These are phyloP conservation scores for Cryptoblepharus egeriae DNA, from an alignment of 2,797 vertebrate genomes.

Conservation along the genomic window DNA sequence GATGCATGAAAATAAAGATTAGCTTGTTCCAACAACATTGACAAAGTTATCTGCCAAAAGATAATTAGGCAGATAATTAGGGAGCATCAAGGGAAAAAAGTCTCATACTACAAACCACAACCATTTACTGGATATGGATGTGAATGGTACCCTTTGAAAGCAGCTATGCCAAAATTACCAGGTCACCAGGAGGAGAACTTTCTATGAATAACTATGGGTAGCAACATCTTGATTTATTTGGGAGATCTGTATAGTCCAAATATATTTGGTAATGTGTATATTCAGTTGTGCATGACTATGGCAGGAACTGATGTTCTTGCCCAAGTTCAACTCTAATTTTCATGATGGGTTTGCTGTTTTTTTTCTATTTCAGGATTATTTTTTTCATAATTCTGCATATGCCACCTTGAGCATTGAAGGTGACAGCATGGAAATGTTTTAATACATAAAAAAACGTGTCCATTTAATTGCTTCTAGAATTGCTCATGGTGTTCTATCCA, in stretches of 20 bases:
- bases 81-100: neutral
- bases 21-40: conserved; percentile 8
- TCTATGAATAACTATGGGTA: neutral
- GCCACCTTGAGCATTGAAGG: neutral
- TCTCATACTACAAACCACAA: neutral
- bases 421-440: neutral
- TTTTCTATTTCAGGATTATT: neutral
- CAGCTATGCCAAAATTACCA: neutral
- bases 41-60: conserved; percentile 1
- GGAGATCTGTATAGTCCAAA: neutral
- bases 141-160: neutral
- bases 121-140: neutral
- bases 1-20: conserved; percentile 54
- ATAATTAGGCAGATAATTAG: conserved; percentile 28
- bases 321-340: neutral
- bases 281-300: neutral
- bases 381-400: neutral
- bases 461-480: no score
- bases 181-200: neutral
- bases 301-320: no score
- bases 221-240: neutral
- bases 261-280: neutral
- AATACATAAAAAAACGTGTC: neutral
- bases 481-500: no score
- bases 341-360: neutral